Conservation (phyloP, 2,888 invertebrate genomes). For the Polydrusus tereticollis region DNA sequence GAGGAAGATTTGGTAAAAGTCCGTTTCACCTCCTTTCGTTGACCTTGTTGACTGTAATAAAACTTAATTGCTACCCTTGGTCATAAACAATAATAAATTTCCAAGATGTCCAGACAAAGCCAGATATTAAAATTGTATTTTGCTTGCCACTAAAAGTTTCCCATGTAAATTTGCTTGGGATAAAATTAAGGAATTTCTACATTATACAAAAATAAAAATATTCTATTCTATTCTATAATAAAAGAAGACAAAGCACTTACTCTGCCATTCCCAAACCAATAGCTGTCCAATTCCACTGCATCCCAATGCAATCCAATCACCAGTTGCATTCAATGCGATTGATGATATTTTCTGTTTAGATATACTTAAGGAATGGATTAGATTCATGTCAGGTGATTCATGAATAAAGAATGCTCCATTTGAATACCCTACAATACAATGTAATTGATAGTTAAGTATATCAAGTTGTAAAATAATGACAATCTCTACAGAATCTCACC, state of each 20-base stretch:
- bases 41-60: no score
- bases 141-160: no score
- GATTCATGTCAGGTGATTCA: conserved; percentile 93
- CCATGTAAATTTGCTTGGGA: no score
- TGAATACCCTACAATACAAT: conserved; percentile 77
- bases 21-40: no score
- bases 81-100: no score
- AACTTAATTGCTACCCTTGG: no score
- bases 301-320: conserved; percentile 97
- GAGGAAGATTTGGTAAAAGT: no score
- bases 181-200: no score
- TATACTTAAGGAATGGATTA: conserved; percentile 91
- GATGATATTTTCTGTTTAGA: conserved; percentile 87
- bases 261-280: conserved; percentile 99
- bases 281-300: conserved; percentile 92
- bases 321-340: conserved; percentile 85
- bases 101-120: no score
- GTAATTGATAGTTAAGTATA: not conserved
- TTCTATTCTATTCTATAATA: not conserved
- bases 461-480: not conserved
- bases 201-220: no score
- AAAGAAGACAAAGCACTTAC: conserved; percentile 64
- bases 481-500: conserved; percentile 61
- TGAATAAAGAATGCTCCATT: conserved; percentile 94
- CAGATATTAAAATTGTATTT: no score